phyloP scores from a whole-genome alignment of 2,113 vertebrate genomes.

The Scortum barcoo region DNA sequence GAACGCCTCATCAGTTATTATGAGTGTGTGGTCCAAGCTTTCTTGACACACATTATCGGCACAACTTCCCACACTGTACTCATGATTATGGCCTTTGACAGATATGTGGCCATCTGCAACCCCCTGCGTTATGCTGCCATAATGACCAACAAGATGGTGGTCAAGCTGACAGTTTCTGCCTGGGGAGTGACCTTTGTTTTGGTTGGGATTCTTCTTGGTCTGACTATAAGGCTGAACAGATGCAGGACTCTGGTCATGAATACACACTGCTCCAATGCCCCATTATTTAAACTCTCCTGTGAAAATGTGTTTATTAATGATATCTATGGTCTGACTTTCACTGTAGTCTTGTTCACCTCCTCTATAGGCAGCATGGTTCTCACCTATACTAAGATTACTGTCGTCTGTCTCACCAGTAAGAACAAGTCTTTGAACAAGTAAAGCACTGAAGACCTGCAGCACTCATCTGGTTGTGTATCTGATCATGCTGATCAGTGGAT shows the following conservation, averaged over 20 bases:
- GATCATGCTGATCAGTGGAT: constrained; percentile 51
- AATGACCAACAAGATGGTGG: constrained; percentile 71
- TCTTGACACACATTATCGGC: constrained; percentile 61
- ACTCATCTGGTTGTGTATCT: constrained; percentile 73
- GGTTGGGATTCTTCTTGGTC: constrained; percentile 69
- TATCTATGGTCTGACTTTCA: constrained; percentile 69
- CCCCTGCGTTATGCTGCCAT: constrained; percentile 69
- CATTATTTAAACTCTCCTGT: too few species aligned
- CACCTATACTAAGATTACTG: too few species aligned
- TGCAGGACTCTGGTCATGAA: constrained; percentile 53
- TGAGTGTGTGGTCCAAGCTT: constrained; percentile 73
- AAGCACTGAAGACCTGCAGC: constrained; percentile 78
- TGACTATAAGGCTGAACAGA: constrained; percentile 66
- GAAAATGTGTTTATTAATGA: constrained; percentile 56
- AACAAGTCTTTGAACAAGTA: constrained; percentile 75
- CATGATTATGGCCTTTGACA: constrained; percentile 79
- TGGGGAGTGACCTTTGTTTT: constrained; percentile 68
- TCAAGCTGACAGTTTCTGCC: constrained; percentile 61
- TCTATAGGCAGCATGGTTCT: constrained; percentile 68
- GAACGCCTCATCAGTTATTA: constrained; percentile 64
- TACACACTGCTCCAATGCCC: too few species aligned
- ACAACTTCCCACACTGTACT: constrained; percentile 69
- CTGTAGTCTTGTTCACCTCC: constrained; percentile 53
- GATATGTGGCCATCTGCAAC: constrained; percentile 80
- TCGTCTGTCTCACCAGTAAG: constrained; percentile 37